phyloP scores from a whole-genome alignment of 2,113 vertebrate species.

The Dicrurus megarhynchus region DNA sequence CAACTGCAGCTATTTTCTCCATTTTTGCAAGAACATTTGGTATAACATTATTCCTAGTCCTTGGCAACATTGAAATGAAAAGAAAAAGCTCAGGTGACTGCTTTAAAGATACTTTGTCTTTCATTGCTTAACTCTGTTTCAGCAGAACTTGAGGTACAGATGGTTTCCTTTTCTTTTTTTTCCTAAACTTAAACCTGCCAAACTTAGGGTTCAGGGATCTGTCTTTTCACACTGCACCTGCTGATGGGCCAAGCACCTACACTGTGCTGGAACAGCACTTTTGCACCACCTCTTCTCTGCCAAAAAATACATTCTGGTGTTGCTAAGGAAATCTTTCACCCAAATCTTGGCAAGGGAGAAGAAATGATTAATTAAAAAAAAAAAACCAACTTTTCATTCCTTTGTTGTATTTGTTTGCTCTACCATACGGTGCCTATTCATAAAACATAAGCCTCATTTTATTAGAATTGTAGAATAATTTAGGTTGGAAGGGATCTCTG shows the following conservation, averaged over 20 bases:
- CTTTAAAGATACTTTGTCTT: constrained; percentile 8
- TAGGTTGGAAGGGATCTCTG: not conserved
- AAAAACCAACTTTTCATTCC: not conserved
- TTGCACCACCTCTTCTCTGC: not conserved
- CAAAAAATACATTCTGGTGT: constrained; percentile 14
- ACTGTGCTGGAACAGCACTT: not conserved
- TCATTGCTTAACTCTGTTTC: not conserved
- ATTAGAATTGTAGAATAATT: constrained; percentile 1
- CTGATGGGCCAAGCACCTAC: constrained; percentile 35
- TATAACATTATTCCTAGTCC: not conserved
- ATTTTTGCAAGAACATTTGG: not conserved
- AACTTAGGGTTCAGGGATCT: constrained; percentile 20
- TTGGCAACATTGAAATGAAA: constrained; percentile 10
- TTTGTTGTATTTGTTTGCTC: constrained; percentile 14
- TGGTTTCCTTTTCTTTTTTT: not conserved
- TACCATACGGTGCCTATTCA: not conserved
- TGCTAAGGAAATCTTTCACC: constrained; percentile 25
- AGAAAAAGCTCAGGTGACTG: constrained; percentile 42
- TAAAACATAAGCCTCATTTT: constrained; percentile 37
- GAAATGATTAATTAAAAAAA: not conserved
- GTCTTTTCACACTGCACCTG: constrained; percentile 25
- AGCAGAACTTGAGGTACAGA: not conserved
- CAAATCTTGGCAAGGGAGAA: not conserved
- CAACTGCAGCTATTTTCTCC: not conserved
- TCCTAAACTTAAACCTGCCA: not conserved